Percentiles rank a stretch among this genome's conserved stretches.
phyloP scores from a whole-genome alignment of 2,113 vertebrate species.

The Eleginops maclovinus region DNA sequence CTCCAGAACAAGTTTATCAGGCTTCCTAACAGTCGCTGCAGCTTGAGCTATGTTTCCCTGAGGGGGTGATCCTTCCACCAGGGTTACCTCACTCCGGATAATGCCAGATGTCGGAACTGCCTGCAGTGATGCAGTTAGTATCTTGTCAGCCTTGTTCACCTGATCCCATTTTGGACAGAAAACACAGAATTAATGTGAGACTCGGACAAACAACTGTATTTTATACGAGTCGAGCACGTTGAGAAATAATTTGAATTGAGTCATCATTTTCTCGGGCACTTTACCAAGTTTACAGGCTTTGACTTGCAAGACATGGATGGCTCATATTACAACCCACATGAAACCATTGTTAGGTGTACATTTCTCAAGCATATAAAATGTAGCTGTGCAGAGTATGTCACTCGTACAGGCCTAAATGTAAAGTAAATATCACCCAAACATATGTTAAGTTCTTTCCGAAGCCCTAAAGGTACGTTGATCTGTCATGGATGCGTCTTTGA shows the following conservation, averaged over 20 bases:
- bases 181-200: conserved; percentile 4
- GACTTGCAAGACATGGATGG: neutral
- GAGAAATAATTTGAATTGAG: neutral
- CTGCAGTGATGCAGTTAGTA: neutral
- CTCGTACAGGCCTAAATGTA: no score
- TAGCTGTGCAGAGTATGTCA: no score
- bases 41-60: conserved; percentile 5
- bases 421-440: neutral
- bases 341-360: neutral
- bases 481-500: neutral
- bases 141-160: neutral
- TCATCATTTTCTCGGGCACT: neutral
- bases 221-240: neutral
- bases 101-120: conserved; percentile 10
- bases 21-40: neutral
- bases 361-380: neutral
- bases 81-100: neutral
- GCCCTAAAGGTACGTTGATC: neutral
- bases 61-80: neutral
- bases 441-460: neutral
- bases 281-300: neutral
- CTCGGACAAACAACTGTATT: neutral
- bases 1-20: conserved; percentile 24
- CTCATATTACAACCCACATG: conserved; percentile 22
- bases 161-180: conserved; percentile 9